phyloP scores from a whole-genome alignment of 1,140 invertebrate genomes.

The Penaeus vannamei region DNA sequence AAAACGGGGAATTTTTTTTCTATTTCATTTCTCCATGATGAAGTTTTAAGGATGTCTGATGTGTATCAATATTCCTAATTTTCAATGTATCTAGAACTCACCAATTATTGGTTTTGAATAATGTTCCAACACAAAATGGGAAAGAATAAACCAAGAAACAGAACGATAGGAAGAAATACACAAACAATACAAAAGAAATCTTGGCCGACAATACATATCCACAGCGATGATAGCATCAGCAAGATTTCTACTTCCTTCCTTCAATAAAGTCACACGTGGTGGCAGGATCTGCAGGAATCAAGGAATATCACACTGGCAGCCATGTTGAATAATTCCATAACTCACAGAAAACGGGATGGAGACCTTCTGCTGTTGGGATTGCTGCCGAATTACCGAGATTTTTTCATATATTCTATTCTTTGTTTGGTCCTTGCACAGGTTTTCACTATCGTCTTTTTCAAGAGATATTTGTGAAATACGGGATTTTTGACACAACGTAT shows the following conservation, averaged over 20 bases:
- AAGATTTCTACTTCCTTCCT: slow-evolving; percentile 20
- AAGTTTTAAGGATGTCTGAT: too few species aligned
- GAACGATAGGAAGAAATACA: too few species aligned
- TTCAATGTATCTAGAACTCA: too few species aligned
- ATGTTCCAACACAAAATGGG: too few species aligned
- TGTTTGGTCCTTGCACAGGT: not conserved
- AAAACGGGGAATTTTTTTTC: too few species aligned
- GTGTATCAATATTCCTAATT: too few species aligned
- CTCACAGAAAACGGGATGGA: slow-evolving; percentile 40
- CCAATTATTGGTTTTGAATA: too few species aligned
- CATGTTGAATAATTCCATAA: slow-evolving; percentile 43
- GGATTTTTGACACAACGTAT: too few species aligned
- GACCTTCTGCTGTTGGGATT: slow-evolving; percentile 31
- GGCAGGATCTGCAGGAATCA: not conserved
- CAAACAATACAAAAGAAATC: too few species aligned
- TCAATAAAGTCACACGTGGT: slow-evolving; percentile 51
- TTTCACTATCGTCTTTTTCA: not conserved
- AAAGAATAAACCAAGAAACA: too few species aligned
- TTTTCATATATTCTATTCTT: not conserved
- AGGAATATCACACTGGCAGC: not conserved
- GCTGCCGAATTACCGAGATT: slow-evolving; percentile 22
- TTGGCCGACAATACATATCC: slow-evolving; percentile 8
- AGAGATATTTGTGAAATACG: too few species aligned
- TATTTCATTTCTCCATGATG: too few species aligned
- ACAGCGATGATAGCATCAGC: slow-evolving; percentile 34